Conservation (phyloP, 2,888 invertebrate genomes). For the Drosophila melanosoma region DNA sequence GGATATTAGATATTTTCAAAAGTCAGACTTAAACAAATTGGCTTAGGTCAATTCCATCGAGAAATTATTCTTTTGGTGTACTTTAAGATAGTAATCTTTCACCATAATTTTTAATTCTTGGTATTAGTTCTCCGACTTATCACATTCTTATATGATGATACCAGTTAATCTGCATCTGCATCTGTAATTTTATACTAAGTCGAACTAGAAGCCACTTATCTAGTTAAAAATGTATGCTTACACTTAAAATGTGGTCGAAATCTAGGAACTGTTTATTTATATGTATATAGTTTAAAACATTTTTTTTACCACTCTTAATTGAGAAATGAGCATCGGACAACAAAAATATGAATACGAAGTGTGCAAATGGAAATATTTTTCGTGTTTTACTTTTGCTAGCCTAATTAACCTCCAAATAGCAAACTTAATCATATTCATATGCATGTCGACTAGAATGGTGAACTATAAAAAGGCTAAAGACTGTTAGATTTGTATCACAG, state of each 20-base stretch:
- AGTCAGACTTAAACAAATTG: not conserved
- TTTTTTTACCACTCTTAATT: constrained; percentile 60
- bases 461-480: constrained; percentile 50
- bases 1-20: not conserved
- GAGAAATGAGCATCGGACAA: constrained; percentile 50
- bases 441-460: constrained; percentile 36
- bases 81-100: not conserved
- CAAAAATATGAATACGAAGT: constrained; percentile 45
- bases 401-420: constrained; percentile 68
- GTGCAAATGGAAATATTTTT: constrained; percentile 63
- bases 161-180: not conserved
- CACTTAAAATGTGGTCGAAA: not conserved
- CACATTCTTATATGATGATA: not conserved
- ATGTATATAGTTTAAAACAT: constrained; percentile 12
- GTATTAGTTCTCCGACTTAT: not conserved
- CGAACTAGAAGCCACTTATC: not conserved
- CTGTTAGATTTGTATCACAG: constrained; percentile 51
- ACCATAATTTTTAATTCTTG: not conserved
- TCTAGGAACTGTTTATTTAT: constrained; percentile 30
- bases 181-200: not conserved
- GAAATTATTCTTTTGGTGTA: not conserved
- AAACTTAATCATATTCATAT: constrained; percentile 45
- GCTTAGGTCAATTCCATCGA: not conserved
- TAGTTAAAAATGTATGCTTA: not conserved
- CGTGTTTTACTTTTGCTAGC: constrained; percentile 56